Percentiles rank a stretch among this genome's conserved stretches.
These are phyloP conservation scores for Triplophysa siluroides DNA, from an alignment of 2,113 vertebrate genomes.

Conservation along the genomic window DNA sequence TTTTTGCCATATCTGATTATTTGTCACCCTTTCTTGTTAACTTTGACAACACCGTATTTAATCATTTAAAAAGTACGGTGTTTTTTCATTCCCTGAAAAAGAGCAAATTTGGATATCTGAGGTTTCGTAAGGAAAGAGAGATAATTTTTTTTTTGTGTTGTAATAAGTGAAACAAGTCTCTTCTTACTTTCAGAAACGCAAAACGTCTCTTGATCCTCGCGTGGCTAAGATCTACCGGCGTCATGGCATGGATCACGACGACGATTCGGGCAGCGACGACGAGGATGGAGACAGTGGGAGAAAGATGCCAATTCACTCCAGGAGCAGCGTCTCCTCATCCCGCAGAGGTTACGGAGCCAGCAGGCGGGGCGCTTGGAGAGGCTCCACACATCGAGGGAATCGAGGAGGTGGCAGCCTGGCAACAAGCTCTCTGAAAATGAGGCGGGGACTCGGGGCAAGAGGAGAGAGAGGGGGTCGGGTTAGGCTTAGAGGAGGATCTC, in stretches of 20 bases:
- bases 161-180: background rate
- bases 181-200: constrained; percentile 66
- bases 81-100: too few relatives aligned
- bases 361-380: constrained; percentile 70
- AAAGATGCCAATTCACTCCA: constrained; percentile 57
- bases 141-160: too few relatives aligned
- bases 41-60: too few relatives aligned
- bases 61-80: too few relatives aligned
- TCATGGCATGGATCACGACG: constrained; percentile 68
- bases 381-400: constrained; percentile 61
- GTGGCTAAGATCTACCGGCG: constrained; percentile 74
- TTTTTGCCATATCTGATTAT: too few relatives aligned
- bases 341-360: constrained; percentile 65
- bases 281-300: constrained; percentile 71
- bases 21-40: too few relatives aligned
- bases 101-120: too few relatives aligned
- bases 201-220: constrained; percentile 70
- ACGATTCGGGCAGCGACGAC: constrained; percentile 70
- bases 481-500: constrained; percentile 71
- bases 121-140: too few relatives aligned
- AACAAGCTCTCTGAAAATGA: constrained; percentile 59
- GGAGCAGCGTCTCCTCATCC: constrained; percentile 71
- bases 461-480: constrained; percentile 67
- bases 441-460: constrained; percentile 61
- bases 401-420: constrained; percentile 57